Percentiles rank a stretch among this genome's conserved stretches.
Evolutionary conservation across 2,888 invertebrate species (phyloP).

Genomic region (Polydrusus pterygomalis): DNA sequence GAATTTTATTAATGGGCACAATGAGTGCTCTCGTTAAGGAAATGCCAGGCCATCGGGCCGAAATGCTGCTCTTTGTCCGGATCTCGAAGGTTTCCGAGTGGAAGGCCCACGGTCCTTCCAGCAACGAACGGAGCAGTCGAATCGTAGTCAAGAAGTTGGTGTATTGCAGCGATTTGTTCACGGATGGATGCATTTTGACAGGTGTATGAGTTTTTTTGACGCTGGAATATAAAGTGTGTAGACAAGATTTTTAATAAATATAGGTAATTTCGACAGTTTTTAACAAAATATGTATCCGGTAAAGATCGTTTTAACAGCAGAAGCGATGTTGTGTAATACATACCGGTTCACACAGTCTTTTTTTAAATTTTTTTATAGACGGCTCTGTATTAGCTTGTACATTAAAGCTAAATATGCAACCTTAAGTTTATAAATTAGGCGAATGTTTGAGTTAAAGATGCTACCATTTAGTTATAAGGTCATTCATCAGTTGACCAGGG

Average conservation of each 20-base stretch:
- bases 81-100: conserved; percentile 43
- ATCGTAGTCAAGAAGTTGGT: not conserved
- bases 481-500: conserved; percentile 25
- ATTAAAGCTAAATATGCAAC: conserved; percentile 6
- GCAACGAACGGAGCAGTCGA: conserved; percentile 35
- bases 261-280: too few relatives aligned
- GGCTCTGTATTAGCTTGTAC: not conserved
- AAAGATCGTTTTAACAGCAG: too few relatives aligned
- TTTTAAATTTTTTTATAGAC: not conserved
- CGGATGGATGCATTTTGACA: conserved; percentile 25
- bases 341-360: too few relatives aligned
- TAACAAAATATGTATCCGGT: too few relatives aligned
- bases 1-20: conserved; percentile 67
- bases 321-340: too few relatives aligned
- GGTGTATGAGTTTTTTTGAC: not conserved
- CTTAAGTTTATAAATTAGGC: conserved; percentile 22
- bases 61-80: conserved; percentile 38
- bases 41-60: conserved; percentile 45
- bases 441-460: conserved; percentile 23
- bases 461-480: conserved; percentile 21
- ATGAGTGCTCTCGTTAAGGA: conserved; percentile 61
- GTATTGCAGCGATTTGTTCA: conserved; percentile 14
- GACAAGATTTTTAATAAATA: too few relatives aligned
- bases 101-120: conserved; percentile 42
- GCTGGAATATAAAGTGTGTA: too few relatives aligned